Base-by-base conservation (phyloP, 2,888 invertebrate genomes). In the Cephalotes varians region DNA sequence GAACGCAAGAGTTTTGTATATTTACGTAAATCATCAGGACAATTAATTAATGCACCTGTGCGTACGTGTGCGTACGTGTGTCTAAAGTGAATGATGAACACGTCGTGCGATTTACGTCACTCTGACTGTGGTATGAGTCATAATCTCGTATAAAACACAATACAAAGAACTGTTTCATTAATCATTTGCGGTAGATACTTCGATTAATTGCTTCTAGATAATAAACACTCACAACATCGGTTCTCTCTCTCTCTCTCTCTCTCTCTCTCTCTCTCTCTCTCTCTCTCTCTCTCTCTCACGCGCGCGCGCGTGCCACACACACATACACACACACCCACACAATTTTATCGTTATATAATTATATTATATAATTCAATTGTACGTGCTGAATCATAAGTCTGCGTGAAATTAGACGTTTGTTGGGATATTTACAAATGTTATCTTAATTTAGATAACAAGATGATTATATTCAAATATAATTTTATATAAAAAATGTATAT, bases 121-220 rank as follows among this genome's bases (percentile, higher is more conserved):
- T 51, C 21, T 74, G 56, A 44, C 37, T 37, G 4, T 0, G 12
- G 12, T 18, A 2, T 77, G 77, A 77, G 31, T 77, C 77, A 77
- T 44, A 51, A 40, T 21, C 1, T 6, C 25, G n/a, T 28, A 40
- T 51, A 28, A 74, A 60, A 10, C 60, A 47, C 51, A 3, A 15
- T 76, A 65, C 54, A 31, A 31, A 77, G 67, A 77, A 76, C 18
- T 49, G 9, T 25, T 51, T 54, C 67, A 40, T 67, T 31, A 69
- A 67, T 77, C 18, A 10, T n/a, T 54, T 9, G 28, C 28, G 28
- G 10, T 1, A 18, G 15, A 34, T 51, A 4, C n/a, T n/a, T 15
- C 9, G 25, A 58, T 49, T 47, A 51, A 28, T 54, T 28, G 31
- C 1, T 74, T 2, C 25, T 3, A 44, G 28, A 31, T 51, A 54